Conservation (phyloP, 2,797 vertebrate genomes). For the Anabas testudineus region DNA sequence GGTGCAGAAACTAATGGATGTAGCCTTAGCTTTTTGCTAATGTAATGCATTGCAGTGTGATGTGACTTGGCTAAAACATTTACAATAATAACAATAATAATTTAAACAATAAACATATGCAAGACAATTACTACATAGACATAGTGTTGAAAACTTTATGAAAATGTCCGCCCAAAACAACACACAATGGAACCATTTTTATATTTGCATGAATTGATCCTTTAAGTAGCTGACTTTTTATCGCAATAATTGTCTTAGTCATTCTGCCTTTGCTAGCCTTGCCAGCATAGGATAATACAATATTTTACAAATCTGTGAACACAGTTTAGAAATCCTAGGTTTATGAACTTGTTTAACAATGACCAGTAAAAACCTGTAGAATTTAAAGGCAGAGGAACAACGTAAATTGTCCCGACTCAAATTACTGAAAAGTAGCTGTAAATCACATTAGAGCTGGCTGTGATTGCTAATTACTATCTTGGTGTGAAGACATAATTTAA, state of each 20-base stretch:
- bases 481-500: slow-evolving; percentile 76
- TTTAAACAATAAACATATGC: too few relatives aligned
- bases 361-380: background rate
- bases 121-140: too few relatives aligned
- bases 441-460: slow-evolving; percentile 65
- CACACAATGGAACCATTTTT: background rate
- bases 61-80: too few relatives aligned
- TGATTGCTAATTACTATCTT: slow-evolving; percentile 76
- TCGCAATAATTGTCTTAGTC: background rate
- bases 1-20: too few relatives aligned
- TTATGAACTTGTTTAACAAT: background rate
- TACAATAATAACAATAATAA: too few relatives aligned
- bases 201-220: background rate
- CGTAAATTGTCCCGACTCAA: slow-evolving; percentile 20
- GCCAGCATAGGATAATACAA: background rate
- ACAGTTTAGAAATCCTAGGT: background rate
- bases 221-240: background rate
- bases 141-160: too few relatives aligned
- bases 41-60: too few relatives aligned
- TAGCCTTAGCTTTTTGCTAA: too few relatives aligned
- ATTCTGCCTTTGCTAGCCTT: background rate
- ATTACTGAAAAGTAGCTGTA: slow-evolving; percentile 52
- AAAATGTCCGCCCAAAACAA: background rate
- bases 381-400: background rate
- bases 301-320: background rate